Conservation (phyloP, 2,888 invertebrate species). For the Corbicula japonica region DNA sequence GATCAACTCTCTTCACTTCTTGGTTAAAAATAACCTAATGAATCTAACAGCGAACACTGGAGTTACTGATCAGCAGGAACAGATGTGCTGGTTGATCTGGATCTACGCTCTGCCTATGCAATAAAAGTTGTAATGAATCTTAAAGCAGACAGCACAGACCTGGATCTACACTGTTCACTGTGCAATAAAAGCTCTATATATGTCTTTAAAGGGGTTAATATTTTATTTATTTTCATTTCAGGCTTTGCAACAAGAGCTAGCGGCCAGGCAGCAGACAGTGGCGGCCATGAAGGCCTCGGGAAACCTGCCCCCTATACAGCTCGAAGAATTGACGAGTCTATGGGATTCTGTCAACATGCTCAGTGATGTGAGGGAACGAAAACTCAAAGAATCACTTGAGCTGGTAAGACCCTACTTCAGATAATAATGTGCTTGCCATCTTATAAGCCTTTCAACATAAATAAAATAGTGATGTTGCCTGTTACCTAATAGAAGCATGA, state of each 20-base stretch:
- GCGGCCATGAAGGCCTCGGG: constrained; percentile 83
- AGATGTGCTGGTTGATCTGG: too few relatives aligned
- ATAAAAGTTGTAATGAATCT: too few relatives aligned
- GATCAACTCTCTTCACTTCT: too few relatives aligned
- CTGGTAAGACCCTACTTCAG: constrained; percentile 82
- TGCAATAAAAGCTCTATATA: background rate
- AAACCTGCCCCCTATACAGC: constrained; percentile 79
- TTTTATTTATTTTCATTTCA: constrained; percentile 53
- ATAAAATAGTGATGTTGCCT: too few relatives aligned
- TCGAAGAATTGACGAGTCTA: constrained; percentile 81
- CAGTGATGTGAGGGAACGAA: constrained; percentile 80
- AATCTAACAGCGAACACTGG: too few relatives aligned
- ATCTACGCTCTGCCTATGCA: too few relatives aligned
- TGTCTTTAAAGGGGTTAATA: background rate
- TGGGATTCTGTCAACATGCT: constrained; percentile 84
- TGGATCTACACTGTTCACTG: background rate
- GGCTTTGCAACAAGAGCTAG: constrained; percentile 85
- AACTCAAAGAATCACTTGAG: constrained; percentile 84
- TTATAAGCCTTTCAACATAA: too few relatives aligned
- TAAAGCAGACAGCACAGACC: too few relatives aligned
- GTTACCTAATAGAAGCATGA: too few relatives aligned
- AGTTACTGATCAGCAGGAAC: too few relatives aligned
- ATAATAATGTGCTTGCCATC: too few relatives aligned
- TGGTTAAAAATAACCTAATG: too few relatives aligned
- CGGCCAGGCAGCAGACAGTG: constrained; percentile 81